These are phyloP conservation scores for Phrynocephalus versicolor DNA, from an alignment of 2,113 vertebrate species.

Conservation along the genomic window DNA sequence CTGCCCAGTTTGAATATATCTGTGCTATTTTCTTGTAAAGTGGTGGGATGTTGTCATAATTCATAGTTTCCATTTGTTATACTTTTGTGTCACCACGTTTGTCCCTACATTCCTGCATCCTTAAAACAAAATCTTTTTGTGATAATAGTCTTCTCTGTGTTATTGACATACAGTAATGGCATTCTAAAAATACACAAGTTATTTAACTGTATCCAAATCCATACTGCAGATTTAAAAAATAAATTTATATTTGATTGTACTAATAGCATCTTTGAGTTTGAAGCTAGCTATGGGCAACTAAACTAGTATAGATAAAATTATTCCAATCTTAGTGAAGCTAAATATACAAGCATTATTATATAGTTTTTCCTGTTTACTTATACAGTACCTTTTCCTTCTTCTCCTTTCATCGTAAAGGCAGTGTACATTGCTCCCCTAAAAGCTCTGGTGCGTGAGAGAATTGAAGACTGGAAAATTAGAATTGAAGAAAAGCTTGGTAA, in stretches of 20 bases:
- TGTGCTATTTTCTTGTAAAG: background rate
- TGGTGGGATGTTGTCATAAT: background rate
- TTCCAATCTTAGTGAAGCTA: slow-evolving; percentile 2
- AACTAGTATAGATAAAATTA: background rate
- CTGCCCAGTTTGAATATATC: background rate
- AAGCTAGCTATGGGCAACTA: background rate
- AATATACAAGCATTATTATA: background rate
- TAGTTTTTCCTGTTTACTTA: background rate
- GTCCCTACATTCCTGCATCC: background rate
- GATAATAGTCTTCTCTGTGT: background rate
- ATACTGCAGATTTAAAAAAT: slow-evolving; percentile 6
- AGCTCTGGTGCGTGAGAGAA: slow-evolving; percentile 94
- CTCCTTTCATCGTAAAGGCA: slow-evolving; percentile 76
- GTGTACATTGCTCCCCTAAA: slow-evolving; percentile 98
- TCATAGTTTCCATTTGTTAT: background rate
- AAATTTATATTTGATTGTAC: slow-evolving; percentile 3
- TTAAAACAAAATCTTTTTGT: background rate
- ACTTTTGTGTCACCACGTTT: background rate
- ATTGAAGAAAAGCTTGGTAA: slow-evolving; percentile 95
- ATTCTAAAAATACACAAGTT: background rate
- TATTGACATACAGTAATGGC: background rate
- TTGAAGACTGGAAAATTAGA: slow-evolving; percentile 97
- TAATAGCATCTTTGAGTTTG: background rate
- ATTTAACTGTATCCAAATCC: slow-evolving; percentile 7
- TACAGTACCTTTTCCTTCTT: slow-evolving; percentile 46